Base-by-base conservation (phyloP, 2,797 vertebrate species). In the Gambusia yucatana region DNA sequence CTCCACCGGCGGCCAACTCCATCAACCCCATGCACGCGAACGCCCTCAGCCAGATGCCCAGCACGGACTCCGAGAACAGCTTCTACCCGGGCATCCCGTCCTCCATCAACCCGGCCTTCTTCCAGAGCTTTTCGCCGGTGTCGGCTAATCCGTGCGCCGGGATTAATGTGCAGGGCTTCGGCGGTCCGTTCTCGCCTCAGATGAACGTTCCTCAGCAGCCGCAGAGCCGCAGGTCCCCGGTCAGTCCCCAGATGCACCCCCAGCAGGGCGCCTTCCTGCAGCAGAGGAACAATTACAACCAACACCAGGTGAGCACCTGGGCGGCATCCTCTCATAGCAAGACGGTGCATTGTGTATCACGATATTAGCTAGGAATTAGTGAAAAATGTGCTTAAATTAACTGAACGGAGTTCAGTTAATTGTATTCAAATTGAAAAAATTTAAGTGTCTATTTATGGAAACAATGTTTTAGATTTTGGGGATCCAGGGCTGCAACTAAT, bases 271-370 rank as follows among this genome's bases (percentile, higher is more conserved):
- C 97, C 82, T 98, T 97, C 92, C 95, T 98, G 82, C 98, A 98
- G 94, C 97, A 98, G 94, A 95, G 97, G 92, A 99, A 97, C 96
- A 97, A 96, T 89, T 98, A 98, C 96, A 98, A 97, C 96, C 98
- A 98, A 90, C 97, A 98, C 87, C 98, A 98, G 97, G 98, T 99
- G 94, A 94, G 91, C 61, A 36, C 72, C 77, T 28, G 22, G 7
- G 61, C 63, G 17, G 1, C 71, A 67, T 47, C 28, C 44, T 9
- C 14, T 17, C 82, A 81, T 78, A 71, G 3, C 17, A 73, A 69
- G 48, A 28, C 70, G 75, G 77, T 74, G 39, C 73, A 1, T 43
- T 13, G 10, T 39, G 14, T 10, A 5, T 14, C 70, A 17, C 6
- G 17, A 47, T 71, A 1, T 46, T 44, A 25, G 13, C 25, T 13